Percentiles rank a stretch among this genome's conserved stretches.
phyloP scores from a whole-genome alignment of 2,888 invertebrate genomes.

The Caenorhabditis sp. region DNA sequence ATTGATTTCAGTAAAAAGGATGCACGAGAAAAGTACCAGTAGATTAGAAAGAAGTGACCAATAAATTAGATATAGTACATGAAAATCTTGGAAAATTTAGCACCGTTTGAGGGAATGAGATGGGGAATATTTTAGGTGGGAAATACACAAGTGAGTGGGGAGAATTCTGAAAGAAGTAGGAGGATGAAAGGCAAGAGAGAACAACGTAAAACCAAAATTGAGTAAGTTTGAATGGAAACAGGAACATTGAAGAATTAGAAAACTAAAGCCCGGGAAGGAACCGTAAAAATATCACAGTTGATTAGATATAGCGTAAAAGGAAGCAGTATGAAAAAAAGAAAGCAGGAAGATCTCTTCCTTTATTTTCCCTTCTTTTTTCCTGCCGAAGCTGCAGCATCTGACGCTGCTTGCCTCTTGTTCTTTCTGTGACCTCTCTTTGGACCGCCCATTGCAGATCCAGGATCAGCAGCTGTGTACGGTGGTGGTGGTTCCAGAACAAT shows the following conservation, averaged over 20 bases:
- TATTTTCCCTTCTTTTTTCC: conserved; percentile 50
- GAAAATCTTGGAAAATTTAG: conserved; percentile 7
- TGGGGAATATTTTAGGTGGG: neutral
- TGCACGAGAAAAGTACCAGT: conserved; percentile 13
- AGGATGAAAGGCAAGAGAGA: conserved; percentile 8
- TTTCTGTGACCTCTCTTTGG: conserved; percentile 76
- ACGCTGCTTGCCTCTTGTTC: conserved; percentile 74
- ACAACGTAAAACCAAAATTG: conserved; percentile 36
- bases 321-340: neutral
- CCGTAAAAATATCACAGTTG: conserved; percentile 50
- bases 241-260: conserved; percentile 31
- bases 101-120: conserved; percentile 25
- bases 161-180: conserved; percentile 27
- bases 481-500: conserved; percentile 79
- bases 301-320: neutral
- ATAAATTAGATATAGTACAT: conserved; percentile 33
- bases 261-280: conserved; percentile 53
- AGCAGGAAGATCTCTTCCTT: neutral
- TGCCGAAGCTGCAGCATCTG: conserved; percentile 62
- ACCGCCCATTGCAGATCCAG: conserved; percentile 71
- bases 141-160: conserved; percentile 12
- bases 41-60: conserved; percentile 9
- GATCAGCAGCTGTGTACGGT: conserved; percentile 74
- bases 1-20: conserved; percentile 14
- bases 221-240: conserved; percentile 8